These are phyloP conservation scores for Rhinoderma darwinii DNA, from an alignment of 2,113 vertebrate genomes.

Conservation along the genomic window DNA sequence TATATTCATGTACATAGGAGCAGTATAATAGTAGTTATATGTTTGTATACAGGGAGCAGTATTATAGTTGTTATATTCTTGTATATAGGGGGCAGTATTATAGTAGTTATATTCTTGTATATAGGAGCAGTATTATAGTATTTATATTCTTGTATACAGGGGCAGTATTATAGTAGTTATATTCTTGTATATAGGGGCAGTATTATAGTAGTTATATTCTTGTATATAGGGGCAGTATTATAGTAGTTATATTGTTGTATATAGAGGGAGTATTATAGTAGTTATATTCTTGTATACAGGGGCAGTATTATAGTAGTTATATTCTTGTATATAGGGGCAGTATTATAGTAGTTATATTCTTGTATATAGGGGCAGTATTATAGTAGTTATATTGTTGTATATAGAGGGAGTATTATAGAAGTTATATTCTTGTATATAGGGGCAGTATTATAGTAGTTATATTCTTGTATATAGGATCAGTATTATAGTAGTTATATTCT, in stretches of 20 bases:
- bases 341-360: too few species aligned
- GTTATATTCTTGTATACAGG: constrained; percentile 10
- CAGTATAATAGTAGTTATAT: constrained; percentile 5
- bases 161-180: too few species aligned
- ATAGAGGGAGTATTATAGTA: background rate
- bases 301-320: too few species aligned
- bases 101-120: background rate
- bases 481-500: constrained; percentile 13
- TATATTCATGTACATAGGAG: background rate
- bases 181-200: too few species aligned
- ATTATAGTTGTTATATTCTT: background rate
- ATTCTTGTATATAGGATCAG: background rate
- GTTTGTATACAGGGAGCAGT: background rate
- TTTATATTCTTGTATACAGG: background rate
- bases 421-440: too few species aligned
- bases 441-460: constrained; percentile 6
- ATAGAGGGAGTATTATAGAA: too few species aligned
- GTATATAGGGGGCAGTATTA: background rate
- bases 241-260: constrained; percentile 5
- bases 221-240: background rate
- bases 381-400: too few species aligned
- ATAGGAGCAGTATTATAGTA: background rate
- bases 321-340: too few species aligned
- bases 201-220: too few species aligned
- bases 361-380: too few species aligned